Conservation (phyloP, 2,113 vertebrate species). For the Cervus canadensis region DNA sequence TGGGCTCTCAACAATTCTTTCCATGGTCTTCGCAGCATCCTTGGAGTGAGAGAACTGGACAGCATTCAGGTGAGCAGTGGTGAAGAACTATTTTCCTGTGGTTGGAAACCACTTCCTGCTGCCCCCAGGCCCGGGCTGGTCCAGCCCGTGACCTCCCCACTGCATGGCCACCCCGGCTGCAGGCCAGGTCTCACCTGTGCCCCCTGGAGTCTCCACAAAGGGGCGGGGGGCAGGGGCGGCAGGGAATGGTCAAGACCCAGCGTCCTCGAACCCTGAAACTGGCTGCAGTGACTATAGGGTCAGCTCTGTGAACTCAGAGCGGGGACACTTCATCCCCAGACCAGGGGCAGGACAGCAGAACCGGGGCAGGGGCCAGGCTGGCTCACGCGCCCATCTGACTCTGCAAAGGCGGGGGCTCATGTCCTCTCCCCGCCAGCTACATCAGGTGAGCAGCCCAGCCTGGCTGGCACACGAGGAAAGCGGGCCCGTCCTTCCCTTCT, state of each 20-base stretch:
- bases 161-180: fast-evolving
- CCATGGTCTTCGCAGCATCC: fast-evolving
- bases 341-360: background rate
- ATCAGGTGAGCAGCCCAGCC: fast-evolving
- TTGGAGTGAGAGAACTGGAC: fast-evolving
- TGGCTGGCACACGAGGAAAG: fast-evolving
- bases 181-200: background rate
- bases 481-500: fast-evolving
- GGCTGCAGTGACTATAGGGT: fast-evolving
- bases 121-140: background rate
- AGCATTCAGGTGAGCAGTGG: fast-evolving
- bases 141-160: fast-evolving
- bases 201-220: fast-evolving
- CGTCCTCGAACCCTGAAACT: fast-evolving
- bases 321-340: fast-evolving
- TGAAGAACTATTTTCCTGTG: fast-evolving
- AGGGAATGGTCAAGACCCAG: background rate
- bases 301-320: background rate
- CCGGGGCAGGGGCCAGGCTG: fast-evolving
- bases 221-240: fast-evolving
- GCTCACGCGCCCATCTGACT: fast-evolving
- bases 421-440: fast-evolving
- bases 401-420: fast-evolving
- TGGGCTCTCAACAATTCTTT: fast-evolving
- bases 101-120: background rate